phyloP scores from a whole-genome alignment of 1,140 invertebrate genomes.

The Orchestia grillus region DNA sequence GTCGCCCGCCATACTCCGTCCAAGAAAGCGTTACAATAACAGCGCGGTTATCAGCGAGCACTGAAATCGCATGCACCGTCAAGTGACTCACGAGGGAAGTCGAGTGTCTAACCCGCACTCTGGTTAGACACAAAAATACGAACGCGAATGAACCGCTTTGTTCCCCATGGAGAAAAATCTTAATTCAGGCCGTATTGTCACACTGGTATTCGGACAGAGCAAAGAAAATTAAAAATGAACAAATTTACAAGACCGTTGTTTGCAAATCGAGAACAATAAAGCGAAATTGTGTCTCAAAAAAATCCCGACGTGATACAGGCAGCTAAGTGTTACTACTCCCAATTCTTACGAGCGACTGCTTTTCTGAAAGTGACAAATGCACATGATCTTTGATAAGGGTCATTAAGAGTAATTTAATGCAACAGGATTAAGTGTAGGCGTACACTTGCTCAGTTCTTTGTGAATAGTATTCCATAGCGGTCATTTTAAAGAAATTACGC shows the following conservation, averaged over 20 bases:
- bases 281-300: neutral
- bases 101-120: neutral
- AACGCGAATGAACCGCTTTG: neutral
- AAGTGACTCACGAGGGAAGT: neutral
- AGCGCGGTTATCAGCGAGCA: neutral
- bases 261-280: neutral
- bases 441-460: too few species aligned
- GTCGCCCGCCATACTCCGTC: neutral
- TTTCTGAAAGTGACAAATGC: too few species aligned
- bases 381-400: too few species aligned
- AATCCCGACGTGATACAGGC: neutral
- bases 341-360: neutral
- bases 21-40: neutral
- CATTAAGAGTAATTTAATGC: too few species aligned
- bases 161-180: neutral
- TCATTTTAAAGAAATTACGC: too few species aligned
- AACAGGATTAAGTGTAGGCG: too few species aligned
- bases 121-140: neutral
- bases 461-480: too few species aligned
- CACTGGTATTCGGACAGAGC: neutral
- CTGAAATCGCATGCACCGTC: neutral
- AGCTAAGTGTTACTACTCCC: neutral
- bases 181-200: neutral
- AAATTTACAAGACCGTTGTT: neutral
- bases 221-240: neutral